Base-by-base conservation (phyloP, 1,140 invertebrate species). In the Aporrectodea caliginosa region DNA sequence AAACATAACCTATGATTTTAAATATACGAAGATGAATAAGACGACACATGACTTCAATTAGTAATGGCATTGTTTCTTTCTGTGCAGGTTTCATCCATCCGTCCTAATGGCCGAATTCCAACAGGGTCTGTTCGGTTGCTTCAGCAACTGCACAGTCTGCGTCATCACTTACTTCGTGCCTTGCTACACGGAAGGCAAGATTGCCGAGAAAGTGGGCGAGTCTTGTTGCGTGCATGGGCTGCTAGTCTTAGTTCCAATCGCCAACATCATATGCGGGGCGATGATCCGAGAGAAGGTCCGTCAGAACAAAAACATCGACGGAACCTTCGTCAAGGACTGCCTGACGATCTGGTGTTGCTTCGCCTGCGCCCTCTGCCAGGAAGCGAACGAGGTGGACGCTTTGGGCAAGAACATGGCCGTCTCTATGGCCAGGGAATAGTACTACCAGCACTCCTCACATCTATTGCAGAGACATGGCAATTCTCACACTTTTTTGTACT, bases 151-250 rank as follows among this genome's bases (percentile, higher is more conserved):
- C n/a, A 69, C 16, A 14, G 75, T 81, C 1, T 81, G 80, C 78
- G 73, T 79, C 78, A 75, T 81, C 68, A 81, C 80, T 69, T 81
- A 73, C 27, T 33, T 81, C 32, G 30, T 79, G 31, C 80, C 80
- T n/a, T 81, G 80, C 29, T 79, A 73, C 80, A 81, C 80, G 1
- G 77, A 69, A 33, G 80, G 80, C 16, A 79, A 81, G 68, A 79
- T 68, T 29, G 80, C 80, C n/a, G 78, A 73, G 33, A 35, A 76
- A 2, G 69, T 80, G 0, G 77, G 79, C 16, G 74, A 81, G 32
- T 69, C 69, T 31, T 81, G 80, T 32, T 30, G 70, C 33, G 0
- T 81, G 22, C 72, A 75, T 16, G 80, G 80, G 0, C 68, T 77
- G 12, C 31, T 78, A 14, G 34, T 35, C 68, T 14, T 78, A 30